Percentiles rank a stretch among this genome's conserved stretches.
Evolutionary conservation across 2,113 vertebrate genomes (phyloP).

Genomic region (Coptodon rendalli): DNA sequence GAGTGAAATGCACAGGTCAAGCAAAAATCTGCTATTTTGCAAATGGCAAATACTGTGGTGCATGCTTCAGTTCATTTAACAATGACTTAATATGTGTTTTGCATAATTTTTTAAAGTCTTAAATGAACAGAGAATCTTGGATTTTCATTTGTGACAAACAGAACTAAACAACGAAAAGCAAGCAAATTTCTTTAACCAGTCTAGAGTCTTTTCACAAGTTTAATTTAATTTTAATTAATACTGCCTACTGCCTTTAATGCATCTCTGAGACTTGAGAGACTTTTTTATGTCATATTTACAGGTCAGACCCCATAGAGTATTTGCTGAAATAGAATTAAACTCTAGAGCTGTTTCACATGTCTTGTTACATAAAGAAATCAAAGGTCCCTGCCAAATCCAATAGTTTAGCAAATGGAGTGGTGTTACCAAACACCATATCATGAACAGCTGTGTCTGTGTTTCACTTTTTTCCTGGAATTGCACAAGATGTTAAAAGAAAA

Average conservation of each 20-base stretch:
- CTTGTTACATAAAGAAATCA: not conserved
- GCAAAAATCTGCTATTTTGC: not conserved
- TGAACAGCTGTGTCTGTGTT: not conserved
- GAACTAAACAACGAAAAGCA: not conserved
- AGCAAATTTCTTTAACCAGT: not conserved
- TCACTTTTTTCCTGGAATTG: not conserved
- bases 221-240: constrained; percentile 52
- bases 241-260: not conserved
- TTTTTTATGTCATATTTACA: not conserved
- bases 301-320: not conserved
- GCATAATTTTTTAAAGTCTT: not conserved
- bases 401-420: not conserved
- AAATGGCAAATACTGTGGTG: not conserved
- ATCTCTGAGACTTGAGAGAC: not conserved
- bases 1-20: not conserved
- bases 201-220: constrained; percentile 41
- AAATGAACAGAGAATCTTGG: not conserved
- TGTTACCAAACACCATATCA: not conserved
- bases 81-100: not conserved
- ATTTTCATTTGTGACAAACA: not conserved
- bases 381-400: not conserved
- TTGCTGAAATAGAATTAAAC: not conserved
- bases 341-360: not conserved
- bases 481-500: not conserved
- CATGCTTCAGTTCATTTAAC: not conserved